Evolutionary conservation across 2,113 vertebrate species (phyloP), one percentile per base, ranked within the genome.

Genomic region (Calidris pygmaea): DNA sequence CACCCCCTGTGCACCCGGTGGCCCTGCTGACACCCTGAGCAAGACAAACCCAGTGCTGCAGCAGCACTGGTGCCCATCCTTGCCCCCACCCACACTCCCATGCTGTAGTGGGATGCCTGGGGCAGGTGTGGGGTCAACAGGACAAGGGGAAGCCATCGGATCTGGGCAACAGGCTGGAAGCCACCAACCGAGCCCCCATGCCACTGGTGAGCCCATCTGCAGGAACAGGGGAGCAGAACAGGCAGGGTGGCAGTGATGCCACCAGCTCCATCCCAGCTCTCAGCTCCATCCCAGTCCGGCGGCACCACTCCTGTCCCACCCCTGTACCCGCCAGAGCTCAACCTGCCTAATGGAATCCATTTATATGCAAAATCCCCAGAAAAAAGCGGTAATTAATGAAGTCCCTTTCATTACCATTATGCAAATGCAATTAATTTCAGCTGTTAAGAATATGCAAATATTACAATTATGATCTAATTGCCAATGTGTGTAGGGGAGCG

Each of bases 361-460:
- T 97, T 97, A 92, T 81, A 96, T 97, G 93, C 94, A 97, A 91
- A 96, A 97, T 93, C 91, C 86, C 56, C 6, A 86, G 96, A 91
- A 97, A 97, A 97, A 96, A 81, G 52, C 26, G 1, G 97, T 97
- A 97, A 98, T 98, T 98, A 98, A 98, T 98, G 97, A 97, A 98
- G 96, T 96, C 96, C 96, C 92, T 97, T 98, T 98, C 97, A 97
- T 98, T 97, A 96, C 97, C 97, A 96, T 98, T 98, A 98, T 98
- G 97, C 97, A 98, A 98, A 98, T 98, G 89, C 22, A 88, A 97
- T 97, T 98, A 97, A 98, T 97, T 97, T 98, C 97, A 96, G 93
- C 93, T 94, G 97, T 96, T 98, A 97, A 96, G 96, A 97, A 98
- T 98, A 98, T 98, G 97, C 97, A 98, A 98, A 98, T 98, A 97